Conservation (phyloP, 1,140 invertebrate species). For the Muscidifurax raptorellus region DNA sequence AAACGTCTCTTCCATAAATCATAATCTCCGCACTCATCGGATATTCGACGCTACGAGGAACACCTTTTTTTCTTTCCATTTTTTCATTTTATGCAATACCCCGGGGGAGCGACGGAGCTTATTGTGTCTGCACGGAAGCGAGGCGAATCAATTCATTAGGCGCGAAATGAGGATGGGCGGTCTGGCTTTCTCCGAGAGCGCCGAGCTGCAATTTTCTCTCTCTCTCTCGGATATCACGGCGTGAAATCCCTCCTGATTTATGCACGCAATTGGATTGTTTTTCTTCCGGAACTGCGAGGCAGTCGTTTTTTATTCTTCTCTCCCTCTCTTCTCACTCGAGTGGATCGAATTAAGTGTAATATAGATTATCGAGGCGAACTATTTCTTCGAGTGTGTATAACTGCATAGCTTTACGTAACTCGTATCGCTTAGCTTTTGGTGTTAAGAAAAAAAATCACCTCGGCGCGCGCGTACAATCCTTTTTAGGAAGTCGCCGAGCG, state of each 20-base stretch:
- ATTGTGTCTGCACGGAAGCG: conserved; percentile 15
- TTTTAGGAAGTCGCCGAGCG: no score
- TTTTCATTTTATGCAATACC: neutral
- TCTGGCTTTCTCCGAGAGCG: conserved; percentile 1
- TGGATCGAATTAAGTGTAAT: neutral
- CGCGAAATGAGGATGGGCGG: conserved; percentile 12
- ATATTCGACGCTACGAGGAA: neutral
- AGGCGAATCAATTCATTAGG: conserved; percentile 7
- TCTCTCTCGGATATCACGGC: neutral
- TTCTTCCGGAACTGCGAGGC: neutral
- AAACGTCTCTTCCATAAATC: neutral
- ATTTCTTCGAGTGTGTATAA: neutral
- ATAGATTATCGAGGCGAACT: neutral
- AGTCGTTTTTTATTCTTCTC: neutral
- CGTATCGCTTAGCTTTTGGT: neutral
- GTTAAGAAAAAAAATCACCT: neutral
- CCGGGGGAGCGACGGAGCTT: neutral
- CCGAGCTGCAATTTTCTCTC: neutral
- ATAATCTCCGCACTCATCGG: neutral
- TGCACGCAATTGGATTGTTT: neutral
- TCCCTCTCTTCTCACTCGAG: neutral
- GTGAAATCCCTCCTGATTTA: neutral
- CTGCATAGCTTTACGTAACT: neutral
- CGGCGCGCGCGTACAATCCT: no score
- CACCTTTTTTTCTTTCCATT: neutral